Evolutionary conservation across 2,888 invertebrate species (phyloP), one percentile per base, ranked within the genome.

Genomic region (Dryococelus australis): DNA sequence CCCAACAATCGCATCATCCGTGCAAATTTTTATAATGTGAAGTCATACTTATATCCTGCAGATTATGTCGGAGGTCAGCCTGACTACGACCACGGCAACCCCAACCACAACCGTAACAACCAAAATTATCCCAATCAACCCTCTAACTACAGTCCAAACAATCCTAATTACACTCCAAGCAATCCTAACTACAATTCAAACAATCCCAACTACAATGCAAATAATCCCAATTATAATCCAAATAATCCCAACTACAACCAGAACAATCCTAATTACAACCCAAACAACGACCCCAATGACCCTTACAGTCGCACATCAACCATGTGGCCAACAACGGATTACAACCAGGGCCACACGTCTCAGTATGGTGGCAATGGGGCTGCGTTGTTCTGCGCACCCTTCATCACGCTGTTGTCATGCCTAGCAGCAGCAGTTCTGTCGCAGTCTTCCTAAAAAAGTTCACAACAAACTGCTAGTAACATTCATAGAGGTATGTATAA

Each of bases 1-100:
- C 93, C 94, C 26, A 96, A 96, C 92, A 96, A 95, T 91, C 94
- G 96, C 88, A 94, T 96, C 88, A 92, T 96, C 89, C 93, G 94
- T 87, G 94, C 87, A 13, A 84, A n/a, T 28, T 84, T 87, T 12
- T 9, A 65, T n/a, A 87, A 84, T 9, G 78, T 35, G 26, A 87
- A 87, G 43, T 87, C 87, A 24, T 87, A 87, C 84, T 53, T 85
- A 20, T 85, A 80, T 35, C 84, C 53, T 1, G 83, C 83, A 24
- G 83, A 83, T 16, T 35, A 28, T 35, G 35, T 28, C 0, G 35
- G 83, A 13, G 35, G 83, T 27, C 43, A 35, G 43, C 8, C 83
- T 13, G 83, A 43, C 43, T 83, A 83, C 43, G n/a, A 83, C 13
- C 83, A 28, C 20, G 13, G 35, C 20, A 83, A 28, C 28, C 35